Evolutionary conservation across 64 coral and sea anemone genomes (phyloP).

Genomic region (Montipora capricornis): DNA sequence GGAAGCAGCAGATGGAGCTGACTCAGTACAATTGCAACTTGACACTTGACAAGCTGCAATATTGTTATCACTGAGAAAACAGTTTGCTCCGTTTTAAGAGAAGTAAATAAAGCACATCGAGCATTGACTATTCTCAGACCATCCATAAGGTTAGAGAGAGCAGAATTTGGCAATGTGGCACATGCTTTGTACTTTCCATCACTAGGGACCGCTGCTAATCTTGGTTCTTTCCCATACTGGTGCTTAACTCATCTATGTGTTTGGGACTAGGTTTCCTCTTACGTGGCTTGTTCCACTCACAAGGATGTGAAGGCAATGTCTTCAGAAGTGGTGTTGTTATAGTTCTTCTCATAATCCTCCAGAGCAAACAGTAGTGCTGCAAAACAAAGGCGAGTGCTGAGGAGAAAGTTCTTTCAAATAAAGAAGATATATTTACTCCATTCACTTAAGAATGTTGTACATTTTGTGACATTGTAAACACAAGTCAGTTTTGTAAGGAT

Average conservation of each 20-base stretch:
- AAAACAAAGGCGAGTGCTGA: neutral
- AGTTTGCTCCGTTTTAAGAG: too few relatives aligned
- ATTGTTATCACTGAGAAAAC: too few relatives aligned
- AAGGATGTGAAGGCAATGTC: neutral
- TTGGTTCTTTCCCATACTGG: neutral
- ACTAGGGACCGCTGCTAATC: neutral
- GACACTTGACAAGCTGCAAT: too few relatives aligned
- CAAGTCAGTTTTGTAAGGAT: too few relatives aligned
- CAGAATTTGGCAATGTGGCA: neutral
- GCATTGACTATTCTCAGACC: too few relatives aligned
- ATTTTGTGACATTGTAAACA: too few relatives aligned
- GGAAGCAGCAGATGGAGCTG: too few relatives aligned
- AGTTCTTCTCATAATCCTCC: neutral
- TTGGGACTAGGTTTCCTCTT: constrained; percentile 32
- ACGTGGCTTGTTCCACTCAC: neutral
- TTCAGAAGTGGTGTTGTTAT: neutral
- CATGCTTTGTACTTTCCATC: neutral
- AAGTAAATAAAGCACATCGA: too few relatives aligned
- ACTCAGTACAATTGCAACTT: too few relatives aligned
- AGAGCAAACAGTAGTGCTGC: neutral
- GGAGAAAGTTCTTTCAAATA: neutral
- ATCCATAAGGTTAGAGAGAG: too few relatives aligned
- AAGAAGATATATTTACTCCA: neutral
- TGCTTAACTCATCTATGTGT: neutral
- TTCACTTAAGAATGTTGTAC: too few relatives aligned